These are phyloP conservation scores for Caenorhabditis macrosperma DNA, from an alignment of 2,888 invertebrate species.

Conservation along the genomic window DNA sequence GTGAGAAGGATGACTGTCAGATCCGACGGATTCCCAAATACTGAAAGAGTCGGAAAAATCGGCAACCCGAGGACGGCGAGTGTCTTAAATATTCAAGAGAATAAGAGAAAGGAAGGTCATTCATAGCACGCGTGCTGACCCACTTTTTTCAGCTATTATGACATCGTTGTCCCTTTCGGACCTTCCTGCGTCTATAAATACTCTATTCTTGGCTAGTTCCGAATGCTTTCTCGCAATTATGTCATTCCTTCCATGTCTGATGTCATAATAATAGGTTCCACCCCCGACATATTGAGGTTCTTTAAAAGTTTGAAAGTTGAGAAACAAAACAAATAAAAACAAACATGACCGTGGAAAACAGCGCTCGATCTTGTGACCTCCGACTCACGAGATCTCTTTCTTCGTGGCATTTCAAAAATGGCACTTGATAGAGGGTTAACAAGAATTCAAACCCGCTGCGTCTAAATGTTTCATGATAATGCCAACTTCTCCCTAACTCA, in stretches of 20 bases:
- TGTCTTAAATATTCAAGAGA: conserved; percentile 14
- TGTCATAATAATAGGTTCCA: conserved; percentile 23
- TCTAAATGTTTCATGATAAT: neutral
- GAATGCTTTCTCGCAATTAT: neutral
- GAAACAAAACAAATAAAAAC: neutral
- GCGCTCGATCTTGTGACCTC: neutral
- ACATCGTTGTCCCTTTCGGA: conserved; percentile 11
- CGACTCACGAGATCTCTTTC: neutral
- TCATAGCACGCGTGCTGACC: neutral
- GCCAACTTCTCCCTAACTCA: neutral
- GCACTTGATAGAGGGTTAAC: neutral
- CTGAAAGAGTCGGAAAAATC: too few relatives aligned
- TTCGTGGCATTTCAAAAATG: neutral
- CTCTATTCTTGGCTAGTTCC: conserved; percentile 2
- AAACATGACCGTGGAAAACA: neutral
- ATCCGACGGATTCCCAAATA: too few relatives aligned
- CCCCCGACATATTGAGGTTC: conserved; percentile 15
- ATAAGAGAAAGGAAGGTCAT: neutral
- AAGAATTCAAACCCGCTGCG: neutral
- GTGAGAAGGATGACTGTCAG: too few relatives aligned
- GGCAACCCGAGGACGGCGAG: too few relatives aligned
- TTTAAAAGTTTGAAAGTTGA: neutral
- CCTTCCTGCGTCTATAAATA: conserved; percentile 21
- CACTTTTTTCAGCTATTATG: conserved; percentile 7
- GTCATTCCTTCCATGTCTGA: conserved; percentile 14